A percentile compares a stretch with the other conserved stretches of the same genome.
Evolutionary conservation across 2,113 vertebrate genomes (phyloP).

Genomic region (Nansenia antarctica): DNA sequence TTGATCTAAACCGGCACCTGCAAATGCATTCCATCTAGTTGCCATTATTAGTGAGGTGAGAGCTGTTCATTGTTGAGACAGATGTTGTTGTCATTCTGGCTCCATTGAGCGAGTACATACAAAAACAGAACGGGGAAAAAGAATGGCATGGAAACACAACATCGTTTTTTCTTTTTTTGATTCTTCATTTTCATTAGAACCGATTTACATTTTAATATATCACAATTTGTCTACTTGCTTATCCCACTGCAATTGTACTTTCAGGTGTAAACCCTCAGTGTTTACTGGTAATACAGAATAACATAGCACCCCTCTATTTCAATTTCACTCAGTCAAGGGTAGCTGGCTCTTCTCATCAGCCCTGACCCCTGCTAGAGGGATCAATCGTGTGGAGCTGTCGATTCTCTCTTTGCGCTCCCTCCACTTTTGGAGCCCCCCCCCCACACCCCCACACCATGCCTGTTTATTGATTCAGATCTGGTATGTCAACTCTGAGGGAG

Average conservation of each 20-base stretch:
- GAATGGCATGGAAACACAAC: neutral
- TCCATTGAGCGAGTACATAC: neutral
- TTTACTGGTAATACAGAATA: neutral
- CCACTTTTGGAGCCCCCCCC: neutral
- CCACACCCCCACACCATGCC: neutral
- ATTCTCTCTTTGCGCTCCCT: constrained; percentile 1
- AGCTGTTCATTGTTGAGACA: neutral
- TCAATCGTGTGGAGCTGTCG: constrained; percentile 16
- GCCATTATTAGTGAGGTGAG: neutral
- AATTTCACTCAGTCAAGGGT: constrained; percentile 1
- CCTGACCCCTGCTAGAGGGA: neutral
- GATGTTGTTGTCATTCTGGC: constrained; percentile 3
- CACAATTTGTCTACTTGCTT: neutral
- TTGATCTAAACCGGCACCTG: neutral
- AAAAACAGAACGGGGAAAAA: neutral
- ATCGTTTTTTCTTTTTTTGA: neutral
- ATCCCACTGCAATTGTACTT: neutral
- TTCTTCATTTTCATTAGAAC: neutral
- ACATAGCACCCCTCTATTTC: neutral
- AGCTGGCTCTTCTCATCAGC: constrained; percentile 2
- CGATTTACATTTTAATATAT: neutral
- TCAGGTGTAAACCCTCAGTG: neutral
- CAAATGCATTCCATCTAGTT: neutral
- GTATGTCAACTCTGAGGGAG: constrained; percentile 15
- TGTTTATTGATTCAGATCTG: constrained; percentile 25